phyloP scores from a whole-genome alignment of 2,797 vertebrate genomes.

The Bradypodion ventrale region DNA sequence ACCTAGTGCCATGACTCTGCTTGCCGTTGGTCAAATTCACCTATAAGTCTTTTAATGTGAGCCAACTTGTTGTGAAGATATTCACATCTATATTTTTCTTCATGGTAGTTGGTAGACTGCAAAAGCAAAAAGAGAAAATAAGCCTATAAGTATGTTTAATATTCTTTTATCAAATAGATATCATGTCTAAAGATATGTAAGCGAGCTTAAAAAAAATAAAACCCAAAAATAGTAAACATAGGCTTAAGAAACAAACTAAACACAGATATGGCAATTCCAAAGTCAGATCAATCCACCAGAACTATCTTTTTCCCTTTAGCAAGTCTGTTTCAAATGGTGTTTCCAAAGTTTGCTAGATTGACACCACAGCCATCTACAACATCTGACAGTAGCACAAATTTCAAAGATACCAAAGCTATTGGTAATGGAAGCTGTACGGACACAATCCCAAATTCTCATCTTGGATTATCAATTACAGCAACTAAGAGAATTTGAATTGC shows the following conservation, averaged over 20 bases:
- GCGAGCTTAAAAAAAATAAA: not conserved
- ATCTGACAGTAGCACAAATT: too few species aligned
- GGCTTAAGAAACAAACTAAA: not conserved
- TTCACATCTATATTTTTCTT: slow-evolving; percentile 87
- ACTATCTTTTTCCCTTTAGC: too few species aligned
- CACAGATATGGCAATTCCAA: not conserved
- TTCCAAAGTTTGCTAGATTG: too few species aligned
- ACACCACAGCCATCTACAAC: too few species aligned
- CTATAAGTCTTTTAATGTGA: slow-evolving; percentile 90
- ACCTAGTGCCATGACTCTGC: slow-evolving; percentile 79
- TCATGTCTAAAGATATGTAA: not conserved
- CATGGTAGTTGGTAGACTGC: slow-evolving; percentile 86
- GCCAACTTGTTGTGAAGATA: slow-evolving; percentile 93
- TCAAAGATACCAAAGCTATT: too few species aligned
- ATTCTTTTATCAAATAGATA: not conserved
- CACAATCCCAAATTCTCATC: too few species aligned
- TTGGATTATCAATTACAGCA: too few species aligned
- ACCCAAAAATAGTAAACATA: not conserved
- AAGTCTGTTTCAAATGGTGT: too few species aligned
- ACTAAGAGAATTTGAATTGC: not conserved
- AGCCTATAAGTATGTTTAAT: not conserved
- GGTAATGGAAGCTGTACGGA: too few species aligned
- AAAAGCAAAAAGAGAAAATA: slow-evolving; percentile 35
- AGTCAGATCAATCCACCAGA: not conserved
- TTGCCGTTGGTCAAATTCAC: slow-evolving; percentile 87